Conservation (phyloP, 2,113 vertebrate genomes). For the Rhineura floridana region DNA sequence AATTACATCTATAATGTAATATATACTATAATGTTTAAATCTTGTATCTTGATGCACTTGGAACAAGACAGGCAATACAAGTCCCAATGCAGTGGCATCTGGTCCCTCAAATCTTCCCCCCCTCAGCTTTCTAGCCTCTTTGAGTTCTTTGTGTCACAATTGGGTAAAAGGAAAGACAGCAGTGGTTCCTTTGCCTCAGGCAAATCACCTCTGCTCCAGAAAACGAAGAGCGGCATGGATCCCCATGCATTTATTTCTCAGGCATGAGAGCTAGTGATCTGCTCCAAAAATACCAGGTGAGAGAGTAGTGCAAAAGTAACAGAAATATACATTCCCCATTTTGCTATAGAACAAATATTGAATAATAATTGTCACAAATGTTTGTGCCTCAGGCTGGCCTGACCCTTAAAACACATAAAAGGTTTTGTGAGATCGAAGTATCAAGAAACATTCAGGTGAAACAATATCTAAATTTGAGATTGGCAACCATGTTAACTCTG, state of each 20-base stretch:
- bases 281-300: background rate
- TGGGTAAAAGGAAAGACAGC: background rate
- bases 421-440: background rate
- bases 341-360: background rate
- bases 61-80: background rate
- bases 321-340: background rate
- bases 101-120: background rate
- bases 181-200: background rate
- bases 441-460: background rate
- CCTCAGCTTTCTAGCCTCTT: background rate
- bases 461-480: too few relatives aligned
- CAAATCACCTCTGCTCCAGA: background rate
- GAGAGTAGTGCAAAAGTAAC: background rate
- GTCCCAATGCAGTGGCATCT: background rate
- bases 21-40: background rate
- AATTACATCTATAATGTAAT: background rate
- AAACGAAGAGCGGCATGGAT: background rate
- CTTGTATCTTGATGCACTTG: background rate
- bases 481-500: too few relatives aligned
- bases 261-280: background rate
- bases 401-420: background rate
- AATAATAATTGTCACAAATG: background rate
- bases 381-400: background rate
- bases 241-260: background rate
- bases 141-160: background rate